Conservation (phyloP, 1,140 invertebrate species). For the Cotesia chilonis region DNA sequence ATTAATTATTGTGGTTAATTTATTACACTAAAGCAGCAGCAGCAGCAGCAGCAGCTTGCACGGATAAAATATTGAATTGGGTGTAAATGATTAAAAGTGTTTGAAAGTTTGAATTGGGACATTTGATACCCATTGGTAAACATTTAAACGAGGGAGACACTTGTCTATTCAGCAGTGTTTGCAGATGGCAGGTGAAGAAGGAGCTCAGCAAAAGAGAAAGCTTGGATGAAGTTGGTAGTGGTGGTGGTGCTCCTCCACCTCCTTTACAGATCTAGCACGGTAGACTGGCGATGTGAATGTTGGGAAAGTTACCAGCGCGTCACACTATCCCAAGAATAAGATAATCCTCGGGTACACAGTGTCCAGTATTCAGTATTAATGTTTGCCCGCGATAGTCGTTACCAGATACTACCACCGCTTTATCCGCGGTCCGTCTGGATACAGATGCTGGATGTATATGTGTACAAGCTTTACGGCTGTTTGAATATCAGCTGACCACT, state of each 20-base stretch:
- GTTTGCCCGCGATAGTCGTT: slow-evolving; percentile 63
- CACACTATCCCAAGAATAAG: slow-evolving; percentile 59
- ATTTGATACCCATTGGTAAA: slow-evolving; percentile 38
- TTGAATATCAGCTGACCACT: slow-evolving; percentile 61
- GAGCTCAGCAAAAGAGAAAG: neutral
- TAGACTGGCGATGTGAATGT: slow-evolving; percentile 13
- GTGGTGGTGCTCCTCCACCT: neutral
- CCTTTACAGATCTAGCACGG: slow-evolving; percentile 25
- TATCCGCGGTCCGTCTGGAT: neutral
- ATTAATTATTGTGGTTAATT: too few relatives aligned
- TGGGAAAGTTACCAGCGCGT: slow-evolving; percentile 30
- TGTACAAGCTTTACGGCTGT: slow-evolving; percentile 46
- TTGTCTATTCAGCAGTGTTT: slow-evolving; percentile 25
- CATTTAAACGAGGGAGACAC: slow-evolving; percentile 33
- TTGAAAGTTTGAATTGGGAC: slow-evolving; percentile 18
- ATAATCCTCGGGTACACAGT: slow-evolving; percentile 59
- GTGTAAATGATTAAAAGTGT: too few relatives aligned
- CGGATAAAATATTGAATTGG: too few relatives aligned
- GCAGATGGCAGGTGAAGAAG: slow-evolving; percentile 27
- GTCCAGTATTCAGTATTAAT: slow-evolving; percentile 57
- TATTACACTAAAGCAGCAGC: too few relatives aligned
- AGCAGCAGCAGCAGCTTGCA: too few relatives aligned
- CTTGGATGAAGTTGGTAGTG: too few relatives aligned
- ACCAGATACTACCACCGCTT: slow-evolving; percentile 56
- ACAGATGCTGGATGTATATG: slow-evolving; percentile 22